phyloP scores from a whole-genome alignment of 2,888 invertebrate species.

The Plebejus melissa region DNA sequence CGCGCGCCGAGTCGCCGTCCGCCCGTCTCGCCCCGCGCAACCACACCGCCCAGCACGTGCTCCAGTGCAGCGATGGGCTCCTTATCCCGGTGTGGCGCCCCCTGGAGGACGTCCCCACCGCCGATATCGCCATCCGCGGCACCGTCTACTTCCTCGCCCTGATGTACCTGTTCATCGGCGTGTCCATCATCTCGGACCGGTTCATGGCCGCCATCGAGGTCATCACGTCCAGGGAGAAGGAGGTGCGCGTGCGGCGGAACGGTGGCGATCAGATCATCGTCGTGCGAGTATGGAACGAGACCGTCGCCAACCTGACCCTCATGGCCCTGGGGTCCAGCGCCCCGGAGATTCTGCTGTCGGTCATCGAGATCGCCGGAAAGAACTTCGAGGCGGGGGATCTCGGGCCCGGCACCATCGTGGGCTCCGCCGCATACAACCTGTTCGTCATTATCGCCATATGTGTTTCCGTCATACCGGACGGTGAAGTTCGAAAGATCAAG shows the following conservation, averaged over 20 bases:
- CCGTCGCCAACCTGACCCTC: conserved; percentile 97
- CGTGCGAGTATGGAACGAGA: conserved; percentile 99
- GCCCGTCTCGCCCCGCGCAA: conserved; percentile 61
- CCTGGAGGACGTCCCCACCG: conserved; percentile 84
- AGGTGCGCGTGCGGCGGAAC: conserved; percentile 93
- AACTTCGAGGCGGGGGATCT: conserved; percentile 97
- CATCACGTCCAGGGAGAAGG: conserved; percentile 98
- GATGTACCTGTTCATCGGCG: conserved; percentile 98
- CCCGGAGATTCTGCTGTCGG: conserved; percentile 97
- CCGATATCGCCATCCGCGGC: conserved; percentile 91
- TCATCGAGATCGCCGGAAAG: conserved; percentile 98
- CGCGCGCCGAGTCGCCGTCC: conserved; percentile 64
- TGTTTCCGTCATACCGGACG: conserved; percentile 93
- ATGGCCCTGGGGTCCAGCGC: conserved; percentile 99
- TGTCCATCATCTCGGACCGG: conserved; percentile 98
- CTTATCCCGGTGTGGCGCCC: conserved; percentile 94
- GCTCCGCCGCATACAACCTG: conserved; percentile 98
- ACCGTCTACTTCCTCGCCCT: conserved; percentile 92
- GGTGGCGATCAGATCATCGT: conserved; percentile 94
- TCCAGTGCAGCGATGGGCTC: conserved; percentile 89
- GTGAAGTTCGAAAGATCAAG: conserved; percentile 95
- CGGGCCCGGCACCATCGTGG: conserved; percentile 99
- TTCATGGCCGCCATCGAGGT: conserved; percentile 99
- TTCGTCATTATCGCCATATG: conserved; percentile 99
- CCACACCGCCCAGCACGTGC: conserved; percentile 59